Evolutionary conservation across 2,888 invertebrate species (phyloP), one percentile per base, ranked within the genome.

Genomic region (Bruchidius siliquastri): DNA sequence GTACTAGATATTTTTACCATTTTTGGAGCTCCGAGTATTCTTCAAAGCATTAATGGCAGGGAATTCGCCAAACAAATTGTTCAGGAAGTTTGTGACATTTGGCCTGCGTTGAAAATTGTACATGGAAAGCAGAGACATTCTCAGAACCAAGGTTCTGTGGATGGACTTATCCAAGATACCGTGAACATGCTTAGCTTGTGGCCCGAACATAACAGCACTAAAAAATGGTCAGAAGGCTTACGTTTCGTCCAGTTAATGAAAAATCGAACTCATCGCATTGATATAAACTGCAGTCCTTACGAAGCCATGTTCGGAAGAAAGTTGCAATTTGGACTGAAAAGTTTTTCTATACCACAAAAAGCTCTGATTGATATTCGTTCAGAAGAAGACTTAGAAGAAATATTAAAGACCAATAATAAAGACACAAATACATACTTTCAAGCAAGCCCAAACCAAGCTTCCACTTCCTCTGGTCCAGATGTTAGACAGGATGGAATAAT

Each of bases 151-250:
- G 73, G 22, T 0, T 66, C 32, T 18, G 68, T 70, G 66, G 72
- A 72, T 32, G 1, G 32, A n/a, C 69, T 72, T 32, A 76, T 71
- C 22, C 73, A 70, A 66, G 74, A 76, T 68, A 71, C 74, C 20
- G 72, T 69, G 22, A 70, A 74, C 21, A 74, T 72, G 67, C 69
- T 72, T 0, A 21, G 20, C 18, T 20, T 83, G 0, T 87, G 86
- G 86, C 79, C 86, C 83, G 72, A 79, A 21, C 80, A 81, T 69
- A 84, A 85, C 71, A 77, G 82, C 10, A 81, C 80, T 4, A 81
- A 71, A 67, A 83, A 84, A 74, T 87, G 86, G 87, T 83, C 82
- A 20, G 81, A 86, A 78, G 86, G 86, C 20, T 76, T 86, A 72
- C n/a, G 70, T 30, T 76, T 76, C 73, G 75, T 76, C 10, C 74